These are phyloP conservation scores for Camponotus floridanus DNA, from an alignment of 1,140 invertebrate genomes.

Conservation along the genomic window DNA sequence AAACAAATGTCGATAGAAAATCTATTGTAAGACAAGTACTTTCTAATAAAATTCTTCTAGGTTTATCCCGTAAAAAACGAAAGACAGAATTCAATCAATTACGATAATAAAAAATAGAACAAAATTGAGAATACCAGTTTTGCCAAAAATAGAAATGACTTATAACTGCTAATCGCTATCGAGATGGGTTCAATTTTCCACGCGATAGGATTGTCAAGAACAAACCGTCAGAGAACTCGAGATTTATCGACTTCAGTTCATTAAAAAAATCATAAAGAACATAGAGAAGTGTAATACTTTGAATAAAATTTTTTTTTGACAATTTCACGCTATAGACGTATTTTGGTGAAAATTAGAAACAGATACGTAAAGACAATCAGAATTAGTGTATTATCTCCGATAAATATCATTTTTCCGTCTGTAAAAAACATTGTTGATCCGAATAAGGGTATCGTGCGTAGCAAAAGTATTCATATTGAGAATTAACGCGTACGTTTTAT, in stretches of 20 bases:
- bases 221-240: background rate
- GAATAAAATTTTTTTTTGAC: background rate
- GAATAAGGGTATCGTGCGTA: background rate
- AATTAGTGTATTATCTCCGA: slow-evolving; percentile 39
- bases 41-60: background rate
- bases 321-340: background rate
- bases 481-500: slow-evolving; percentile 9
- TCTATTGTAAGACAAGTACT: background rate
- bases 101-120: background rate
- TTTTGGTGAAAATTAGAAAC: slow-evolving; percentile 9
- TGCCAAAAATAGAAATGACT: background rate
- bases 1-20: background rate
- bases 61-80: background rate
- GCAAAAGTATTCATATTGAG: background rate
- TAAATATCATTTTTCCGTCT: background rate
- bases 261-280: background rate
- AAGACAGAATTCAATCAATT: background rate
- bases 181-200: background rate
- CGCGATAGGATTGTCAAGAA: background rate
- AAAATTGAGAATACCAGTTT: background rate
- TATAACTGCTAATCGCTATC: background rate
- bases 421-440: background rate
- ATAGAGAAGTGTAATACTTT: background rate
- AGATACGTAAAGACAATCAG: slow-evolving; percentile 52
- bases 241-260: background rate